Percentiles rank a stretch among this genome's conserved stretches.
phyloP scores from a whole-genome alignment of 2,888 invertebrate genomes.

The Myopa testacea region DNA sequence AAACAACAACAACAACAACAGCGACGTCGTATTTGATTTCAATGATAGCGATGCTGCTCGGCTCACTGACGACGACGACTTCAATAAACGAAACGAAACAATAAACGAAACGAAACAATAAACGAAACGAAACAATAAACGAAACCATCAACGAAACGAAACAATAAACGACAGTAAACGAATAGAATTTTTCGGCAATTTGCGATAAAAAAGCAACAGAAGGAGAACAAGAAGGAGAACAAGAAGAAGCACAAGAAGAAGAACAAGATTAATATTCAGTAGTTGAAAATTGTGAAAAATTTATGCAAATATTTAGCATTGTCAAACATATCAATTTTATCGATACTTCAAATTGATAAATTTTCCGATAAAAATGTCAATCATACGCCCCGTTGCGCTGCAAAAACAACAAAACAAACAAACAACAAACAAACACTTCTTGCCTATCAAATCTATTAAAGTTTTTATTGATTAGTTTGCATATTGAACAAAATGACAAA shows the following conservation, averaged over 20 bases:
- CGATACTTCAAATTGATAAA: not conserved
- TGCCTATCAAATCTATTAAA: not conserved
- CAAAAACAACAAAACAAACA: not conserved
- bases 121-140: too few species aligned
- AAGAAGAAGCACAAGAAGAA: too few species aligned
- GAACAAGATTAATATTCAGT: too few species aligned
- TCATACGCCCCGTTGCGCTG: slow-evolving; percentile 12
- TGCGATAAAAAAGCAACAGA: too few species aligned
- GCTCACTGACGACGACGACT: not conserved
- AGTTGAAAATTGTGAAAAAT: too few species aligned
- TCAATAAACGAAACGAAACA: too few species aligned
- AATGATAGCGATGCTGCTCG: not conserved
- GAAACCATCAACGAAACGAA: too few species aligned
- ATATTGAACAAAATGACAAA: slow-evolving; percentile 17
- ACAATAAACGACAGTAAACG: too few species aligned
- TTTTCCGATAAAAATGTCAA: not conserved
- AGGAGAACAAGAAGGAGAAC: too few species aligned
- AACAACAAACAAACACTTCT: slow-evolving; percentile 6
- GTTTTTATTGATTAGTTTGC: slow-evolving; percentile 6
- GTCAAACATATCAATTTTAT: not conserved
- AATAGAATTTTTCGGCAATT: too few species aligned
- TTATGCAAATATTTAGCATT: too few species aligned
- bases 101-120: too few species aligned
- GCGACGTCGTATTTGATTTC: not conserved
- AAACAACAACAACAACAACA: not conserved